Evolutionary conservation across 2,797 vertebrate species (phyloP).

Genomic region (Hypotaenidia philippensis): DNA sequence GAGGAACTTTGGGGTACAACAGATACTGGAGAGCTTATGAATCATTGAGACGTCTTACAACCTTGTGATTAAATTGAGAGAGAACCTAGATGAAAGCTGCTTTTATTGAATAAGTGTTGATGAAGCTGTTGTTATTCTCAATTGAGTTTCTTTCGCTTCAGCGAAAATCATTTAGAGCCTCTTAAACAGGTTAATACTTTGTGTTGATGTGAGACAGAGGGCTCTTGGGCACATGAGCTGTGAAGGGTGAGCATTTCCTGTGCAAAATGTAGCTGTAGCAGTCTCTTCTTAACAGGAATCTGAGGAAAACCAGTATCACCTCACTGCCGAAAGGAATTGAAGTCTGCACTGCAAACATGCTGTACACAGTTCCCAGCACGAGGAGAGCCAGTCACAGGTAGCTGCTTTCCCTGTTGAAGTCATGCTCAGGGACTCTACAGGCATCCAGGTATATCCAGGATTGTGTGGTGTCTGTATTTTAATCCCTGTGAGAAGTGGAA

Average conservation of each 20-base stretch:
- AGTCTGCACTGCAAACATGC: background rate
- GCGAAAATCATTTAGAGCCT: background rate
- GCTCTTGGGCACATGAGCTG: background rate
- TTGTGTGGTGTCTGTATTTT: background rate
- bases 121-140: background rate
- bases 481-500: background rate
- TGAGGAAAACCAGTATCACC: background rate
- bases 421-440: background rate
- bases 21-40: background rate
- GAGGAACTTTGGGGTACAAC: background rate
- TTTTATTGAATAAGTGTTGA: background rate
- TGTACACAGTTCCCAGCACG: background rate
- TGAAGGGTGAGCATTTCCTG: background rate
- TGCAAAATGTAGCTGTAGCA: background rate
- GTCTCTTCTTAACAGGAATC: rapidly evolving
- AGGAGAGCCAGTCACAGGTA: background rate
- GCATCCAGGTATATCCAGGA: background rate
- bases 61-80: background rate
- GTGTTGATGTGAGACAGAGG: background rate
- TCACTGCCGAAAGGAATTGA: background rate
- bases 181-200: background rate
- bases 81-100: background rate
- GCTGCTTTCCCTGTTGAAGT: background rate
- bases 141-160: background rate
- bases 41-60: background rate